These are phyloP conservation scores for Ophion ventricosus DNA, from an alignment of 2,888 invertebrate species.

Conservation along the genomic window DNA sequence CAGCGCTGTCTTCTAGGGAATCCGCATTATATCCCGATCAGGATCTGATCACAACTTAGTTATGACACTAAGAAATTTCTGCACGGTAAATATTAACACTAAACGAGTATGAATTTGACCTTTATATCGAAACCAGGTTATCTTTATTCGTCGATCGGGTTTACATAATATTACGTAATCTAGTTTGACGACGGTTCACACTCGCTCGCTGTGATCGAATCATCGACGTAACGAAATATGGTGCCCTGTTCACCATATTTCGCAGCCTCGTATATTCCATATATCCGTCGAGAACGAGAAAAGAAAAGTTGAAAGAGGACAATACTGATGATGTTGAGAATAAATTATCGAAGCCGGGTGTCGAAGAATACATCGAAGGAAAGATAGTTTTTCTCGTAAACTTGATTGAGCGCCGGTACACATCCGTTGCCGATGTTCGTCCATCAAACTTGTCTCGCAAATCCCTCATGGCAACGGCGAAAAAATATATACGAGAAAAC, in stretches of 20 bases:
- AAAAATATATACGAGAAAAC: conserved; percentile 34
- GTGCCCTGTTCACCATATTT: no score
- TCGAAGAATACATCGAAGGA: background rate
- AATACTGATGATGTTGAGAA: conserved; percentile 23
- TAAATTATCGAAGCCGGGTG: conserved; percentile 12
- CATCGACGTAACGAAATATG: background rate
- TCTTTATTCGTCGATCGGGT: background rate
- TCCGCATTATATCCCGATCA: no score
- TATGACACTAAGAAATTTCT: no score
- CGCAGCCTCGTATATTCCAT: background rate
- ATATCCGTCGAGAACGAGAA: background rate
- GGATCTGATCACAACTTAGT: no score
- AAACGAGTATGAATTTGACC: no score
- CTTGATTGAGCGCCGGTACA: conserved; percentile 23
- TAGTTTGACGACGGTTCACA: background rate
- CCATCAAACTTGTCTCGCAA: conserved; percentile 41
- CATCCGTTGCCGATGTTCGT: conserved; percentile 17
- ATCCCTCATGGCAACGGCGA: conserved; percentile 30
- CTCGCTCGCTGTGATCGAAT: conserved; percentile 26
- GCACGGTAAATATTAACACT: no score
- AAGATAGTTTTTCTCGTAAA: conserved; percentile 35
- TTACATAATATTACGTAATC: background rate
- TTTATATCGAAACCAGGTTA: no score
- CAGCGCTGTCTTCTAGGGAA: no score
- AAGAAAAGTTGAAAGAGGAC: conserved; percentile 22